Evolutionary conservation across 2,888 invertebrate genomes (phyloP).

Genomic region (Chouioia cunea): DNA sequence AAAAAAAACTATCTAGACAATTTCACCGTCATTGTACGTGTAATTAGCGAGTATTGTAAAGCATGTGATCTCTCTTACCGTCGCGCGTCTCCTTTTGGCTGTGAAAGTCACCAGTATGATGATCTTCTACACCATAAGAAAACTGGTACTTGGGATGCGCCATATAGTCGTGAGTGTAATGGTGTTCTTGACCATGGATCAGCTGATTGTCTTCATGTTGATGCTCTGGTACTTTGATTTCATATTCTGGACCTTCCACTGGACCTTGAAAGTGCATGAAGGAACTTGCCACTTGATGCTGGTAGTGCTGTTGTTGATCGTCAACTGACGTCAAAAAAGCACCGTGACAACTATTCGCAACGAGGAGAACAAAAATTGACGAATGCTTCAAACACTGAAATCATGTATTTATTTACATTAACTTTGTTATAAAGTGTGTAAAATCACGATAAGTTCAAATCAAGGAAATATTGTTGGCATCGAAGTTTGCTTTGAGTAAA

Average conservation of each 20-base stretch:
- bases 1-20: background rate
- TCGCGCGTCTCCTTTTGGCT: conserved; percentile 67
- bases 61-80: conserved; percentile 55
- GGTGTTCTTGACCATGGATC: conserved; percentile 48
- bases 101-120: conserved; percentile 67
- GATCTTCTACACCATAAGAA: conserved; percentile 63
- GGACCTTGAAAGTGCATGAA: conserved; percentile 65
- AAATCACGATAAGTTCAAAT: no score
- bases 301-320: conserved; percentile 47
- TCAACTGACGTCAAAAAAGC: background rate
- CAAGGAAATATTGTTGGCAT: no score
- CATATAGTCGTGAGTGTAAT: conserved; percentile 60
- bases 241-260: conserved; percentile 63
- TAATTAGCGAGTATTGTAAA: no score
- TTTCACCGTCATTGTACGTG: background rate
- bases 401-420: no score
- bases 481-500: no score
- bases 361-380: background rate
- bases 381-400: background rate
- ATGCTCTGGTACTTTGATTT: conserved; percentile 62
- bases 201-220: conserved; percentile 44
- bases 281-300: conserved; percentile 58
- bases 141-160: conserved; percentile 64
- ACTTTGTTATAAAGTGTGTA: no score
- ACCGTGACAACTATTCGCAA: background rate